Evolutionary conservation across 2,888 invertebrate genomes (phyloP), one percentile per base, ranked within the genome.

Genomic region (Pterostichus madidus): DNA sequence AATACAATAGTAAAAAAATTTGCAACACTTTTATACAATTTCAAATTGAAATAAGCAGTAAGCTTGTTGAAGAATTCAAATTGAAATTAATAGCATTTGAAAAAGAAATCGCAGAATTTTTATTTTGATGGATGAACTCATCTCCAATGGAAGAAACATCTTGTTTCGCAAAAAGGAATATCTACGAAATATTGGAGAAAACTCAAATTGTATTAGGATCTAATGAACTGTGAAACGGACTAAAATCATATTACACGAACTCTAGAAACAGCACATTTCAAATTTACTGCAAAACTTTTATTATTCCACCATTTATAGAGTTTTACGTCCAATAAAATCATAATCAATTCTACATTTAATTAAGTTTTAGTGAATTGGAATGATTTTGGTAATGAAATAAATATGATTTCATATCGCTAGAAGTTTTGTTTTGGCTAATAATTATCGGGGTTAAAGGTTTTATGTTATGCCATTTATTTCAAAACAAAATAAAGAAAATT

Each of bases 11-110:
- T 39, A 7, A 7, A 1, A 24, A 7, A 3, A 0, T 8, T 1
- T 39, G 39, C 39, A 39, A 39, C 0, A 39, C 39, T 3, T 39
- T 0, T 39, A 7, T 39, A 7, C 39, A 7, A 8, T 39, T 39
- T 39, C 8, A 39, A 7, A 7, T 39, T 39, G 4, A 35, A 35
- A 35, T 35, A 35, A 35, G 35, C 35, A 35, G 59, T 59, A 31
- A 59, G 8, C 31, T 59, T 59, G 24, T 24, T 24, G 24, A 24
- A 24, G 24, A 3, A 24, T 24, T 24, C 31, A 31, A 17, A 59
- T 59, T 59, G 59, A 59, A 59, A 59, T 31, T 59, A 59, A 59
- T 59, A 59, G 59, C 24, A 24, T 59, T 59, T 24, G 59, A 59
- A 59, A 17, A 31, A 59, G 24, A 24, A 24, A 17, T 24, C 24